Conservation (phyloP, 2,888 invertebrate genomes). For the Artemia sinica region DNA sequence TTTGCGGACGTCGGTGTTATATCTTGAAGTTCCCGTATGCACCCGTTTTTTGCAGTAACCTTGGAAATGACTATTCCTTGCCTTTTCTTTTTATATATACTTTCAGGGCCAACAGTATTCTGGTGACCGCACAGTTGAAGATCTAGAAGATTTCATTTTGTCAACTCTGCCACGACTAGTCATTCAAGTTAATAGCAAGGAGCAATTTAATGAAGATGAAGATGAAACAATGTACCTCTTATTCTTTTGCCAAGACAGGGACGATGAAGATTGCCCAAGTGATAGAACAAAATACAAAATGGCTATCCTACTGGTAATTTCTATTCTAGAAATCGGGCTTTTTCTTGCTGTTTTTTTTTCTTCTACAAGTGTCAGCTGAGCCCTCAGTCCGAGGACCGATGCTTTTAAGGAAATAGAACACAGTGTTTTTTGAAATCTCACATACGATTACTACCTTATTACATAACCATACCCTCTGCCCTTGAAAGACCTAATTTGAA, state of each 20-base stretch:
- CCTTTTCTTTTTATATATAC: not conserved
- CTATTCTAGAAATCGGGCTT: no score
- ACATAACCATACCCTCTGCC: no score
- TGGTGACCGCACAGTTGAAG: slow-evolving; percentile 42
- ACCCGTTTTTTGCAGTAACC: no score
- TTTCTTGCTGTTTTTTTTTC: no score
- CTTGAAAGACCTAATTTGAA: no score
- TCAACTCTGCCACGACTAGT: slow-evolving; percentile 37
- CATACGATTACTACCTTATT: no score
- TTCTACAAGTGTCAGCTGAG: slow-evolving; percentile 26
- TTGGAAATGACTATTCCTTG: no score
- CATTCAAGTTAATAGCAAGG: slow-evolving; percentile 32
- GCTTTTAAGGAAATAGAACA: no score
- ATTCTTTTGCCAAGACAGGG: slow-evolving; percentile 40
- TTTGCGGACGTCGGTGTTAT: no score
- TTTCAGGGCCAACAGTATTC: slow-evolving; percentile 41
- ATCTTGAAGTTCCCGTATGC: no score
- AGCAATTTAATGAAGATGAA: slow-evolving; percentile 31
- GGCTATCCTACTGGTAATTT: slow-evolving; percentile 50
- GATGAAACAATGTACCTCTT: slow-evolving; percentile 32
- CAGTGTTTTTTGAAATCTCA: no score
- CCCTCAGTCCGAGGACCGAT: no score
- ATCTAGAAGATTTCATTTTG: slow-evolving; percentile 45
- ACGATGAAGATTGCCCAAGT: slow-evolving; percentile 38
- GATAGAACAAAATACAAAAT: slow-evolving; percentile 43